Evolutionary conservation across 2,113 vertebrate species (phyloP).

Genomic region (Tiliqua scincoides): DNA sequence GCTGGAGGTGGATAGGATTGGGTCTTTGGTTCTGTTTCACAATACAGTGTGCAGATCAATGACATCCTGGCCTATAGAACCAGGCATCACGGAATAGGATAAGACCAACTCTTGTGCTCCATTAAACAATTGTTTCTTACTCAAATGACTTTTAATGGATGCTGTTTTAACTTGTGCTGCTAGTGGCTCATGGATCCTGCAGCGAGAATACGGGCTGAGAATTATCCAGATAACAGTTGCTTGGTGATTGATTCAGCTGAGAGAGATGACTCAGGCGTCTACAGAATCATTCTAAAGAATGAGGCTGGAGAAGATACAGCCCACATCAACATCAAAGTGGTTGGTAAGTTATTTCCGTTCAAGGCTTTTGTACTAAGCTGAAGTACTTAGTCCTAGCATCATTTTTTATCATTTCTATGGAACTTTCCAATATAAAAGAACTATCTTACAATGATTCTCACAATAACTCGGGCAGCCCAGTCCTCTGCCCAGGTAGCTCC

Average conservation of each 20-base stretch:
- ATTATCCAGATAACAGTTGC: conserved; percentile 89
- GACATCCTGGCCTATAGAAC: background rate
- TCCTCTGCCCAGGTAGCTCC: too few relatives aligned
- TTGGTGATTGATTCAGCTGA: conserved; percentile 94
- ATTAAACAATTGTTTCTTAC: background rate
- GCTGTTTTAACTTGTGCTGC: background rate
- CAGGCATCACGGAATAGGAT: background rate
- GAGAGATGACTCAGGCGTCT: conserved; percentile 89
- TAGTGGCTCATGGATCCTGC: conserved; percentile 91
- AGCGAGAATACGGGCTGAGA: conserved; percentile 87
- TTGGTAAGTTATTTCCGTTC: conserved; percentile 83
- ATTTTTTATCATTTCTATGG: background rate
- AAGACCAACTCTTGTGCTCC: background rate
- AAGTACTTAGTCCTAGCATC: background rate
- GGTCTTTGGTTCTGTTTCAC: too few relatives aligned
- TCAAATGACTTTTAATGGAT: background rate
- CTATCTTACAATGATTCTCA: background rate
- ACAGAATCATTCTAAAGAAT: conserved; percentile 93
- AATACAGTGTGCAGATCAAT: background rate
- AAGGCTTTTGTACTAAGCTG: background rate
- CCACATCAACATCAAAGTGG: conserved; percentile 92
- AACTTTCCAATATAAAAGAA: background rate
- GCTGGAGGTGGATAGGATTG: too few relatives aligned
- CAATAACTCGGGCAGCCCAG: too few relatives aligned
- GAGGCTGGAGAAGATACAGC: conserved; percentile 94